These are phyloP conservation scores for Palythoa grandiflora DNA, from an alignment of 92 coral and sea anemone genomes.

Conservation along the genomic window DNA sequence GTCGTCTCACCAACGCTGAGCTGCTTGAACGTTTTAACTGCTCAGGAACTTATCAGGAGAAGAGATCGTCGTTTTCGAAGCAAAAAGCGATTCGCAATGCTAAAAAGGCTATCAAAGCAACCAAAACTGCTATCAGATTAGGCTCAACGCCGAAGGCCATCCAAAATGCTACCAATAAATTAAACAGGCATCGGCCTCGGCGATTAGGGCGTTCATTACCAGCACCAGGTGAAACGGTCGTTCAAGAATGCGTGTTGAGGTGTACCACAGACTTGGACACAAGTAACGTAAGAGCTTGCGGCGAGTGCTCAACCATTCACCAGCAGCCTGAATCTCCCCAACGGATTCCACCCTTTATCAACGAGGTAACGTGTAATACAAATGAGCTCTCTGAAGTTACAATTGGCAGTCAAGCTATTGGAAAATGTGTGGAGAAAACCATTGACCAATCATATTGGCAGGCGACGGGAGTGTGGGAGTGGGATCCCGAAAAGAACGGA, in stretches of 20 bases:
- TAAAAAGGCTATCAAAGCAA: background rate
- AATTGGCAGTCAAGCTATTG: background rate
- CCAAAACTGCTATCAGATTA: background rate
- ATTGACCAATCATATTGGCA: background rate
- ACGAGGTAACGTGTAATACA: slow-evolving; percentile 5
- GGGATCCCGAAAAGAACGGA: background rate
- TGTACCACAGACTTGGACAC: slow-evolving; percentile 8
- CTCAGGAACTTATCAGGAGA: slow-evolving; percentile 17
- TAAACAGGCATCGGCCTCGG: background rate
- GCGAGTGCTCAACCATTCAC: slow-evolving; percentile 5
- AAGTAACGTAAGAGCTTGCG: background rate
- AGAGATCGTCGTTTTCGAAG: background rate
- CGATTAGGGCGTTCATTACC: background rate
- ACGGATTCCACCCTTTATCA: background rate
- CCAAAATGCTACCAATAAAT: background rate
- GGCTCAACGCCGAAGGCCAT: background rate
- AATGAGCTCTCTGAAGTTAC: background rate
- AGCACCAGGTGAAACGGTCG: background rate
- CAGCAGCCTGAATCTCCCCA: background rate
- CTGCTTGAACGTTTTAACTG: slow-evolving; percentile 24
- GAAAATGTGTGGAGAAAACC: background rate
- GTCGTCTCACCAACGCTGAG: slow-evolving; percentile 16
- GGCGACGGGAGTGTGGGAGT: background rate
- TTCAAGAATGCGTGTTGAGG: background rate
- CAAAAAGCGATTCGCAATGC: background rate